Conservation (phyloP, 2,797 vertebrate genomes). For the Amblyopsis hoosieri region DNA sequence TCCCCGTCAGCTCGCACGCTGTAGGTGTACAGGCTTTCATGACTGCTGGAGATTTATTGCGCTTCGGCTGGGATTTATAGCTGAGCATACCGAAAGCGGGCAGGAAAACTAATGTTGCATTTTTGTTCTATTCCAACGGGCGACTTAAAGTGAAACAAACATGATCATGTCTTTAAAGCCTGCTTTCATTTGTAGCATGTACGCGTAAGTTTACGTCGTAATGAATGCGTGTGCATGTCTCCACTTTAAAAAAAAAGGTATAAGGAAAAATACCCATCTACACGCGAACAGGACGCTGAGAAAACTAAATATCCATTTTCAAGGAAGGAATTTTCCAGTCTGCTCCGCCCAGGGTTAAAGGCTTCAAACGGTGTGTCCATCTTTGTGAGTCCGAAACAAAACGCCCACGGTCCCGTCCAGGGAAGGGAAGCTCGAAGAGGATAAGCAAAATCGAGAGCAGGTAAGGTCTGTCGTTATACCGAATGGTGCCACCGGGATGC, state of each 20-base stretch:
- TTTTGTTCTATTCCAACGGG: slow-evolving; percentile 4
- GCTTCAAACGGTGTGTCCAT: slow-evolving; percentile 26
- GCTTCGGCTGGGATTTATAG: slow-evolving; percentile 41
- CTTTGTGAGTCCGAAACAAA: slow-evolving; percentile 34
- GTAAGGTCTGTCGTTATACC: slow-evolving; percentile 69
- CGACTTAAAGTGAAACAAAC: neutral
- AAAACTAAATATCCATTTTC: slow-evolving; percentile 32
- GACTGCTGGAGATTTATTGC: slow-evolving; percentile 47
- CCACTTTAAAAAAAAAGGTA: neutral
- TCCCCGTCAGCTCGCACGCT: slow-evolving; percentile 38
- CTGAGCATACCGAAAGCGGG: slow-evolving; percentile 20
- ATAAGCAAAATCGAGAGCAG: slow-evolving; percentile 63
- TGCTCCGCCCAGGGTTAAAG: slow-evolving; percentile 6
- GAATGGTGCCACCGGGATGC: slow-evolving; percentile 52
- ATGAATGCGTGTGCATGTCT: neutral
- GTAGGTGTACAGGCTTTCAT: slow-evolving; percentile 19
- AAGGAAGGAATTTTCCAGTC: slow-evolving; percentile 11
- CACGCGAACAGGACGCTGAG: slow-evolving; percentile 41
- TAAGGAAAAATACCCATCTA: neutral
- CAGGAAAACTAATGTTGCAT: slow-evolving; percentile 4
- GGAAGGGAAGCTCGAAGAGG: slow-evolving; percentile 24
- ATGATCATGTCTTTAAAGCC: neutral
- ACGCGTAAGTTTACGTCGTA: neutral
- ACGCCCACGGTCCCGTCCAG: neutral
- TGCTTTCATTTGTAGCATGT: neutral